These are phyloP conservation scores for Xenotilapia flavipinnis DNA, from an alignment of 2,113 vertebrate genomes.

Conservation along the genomic window DNA sequence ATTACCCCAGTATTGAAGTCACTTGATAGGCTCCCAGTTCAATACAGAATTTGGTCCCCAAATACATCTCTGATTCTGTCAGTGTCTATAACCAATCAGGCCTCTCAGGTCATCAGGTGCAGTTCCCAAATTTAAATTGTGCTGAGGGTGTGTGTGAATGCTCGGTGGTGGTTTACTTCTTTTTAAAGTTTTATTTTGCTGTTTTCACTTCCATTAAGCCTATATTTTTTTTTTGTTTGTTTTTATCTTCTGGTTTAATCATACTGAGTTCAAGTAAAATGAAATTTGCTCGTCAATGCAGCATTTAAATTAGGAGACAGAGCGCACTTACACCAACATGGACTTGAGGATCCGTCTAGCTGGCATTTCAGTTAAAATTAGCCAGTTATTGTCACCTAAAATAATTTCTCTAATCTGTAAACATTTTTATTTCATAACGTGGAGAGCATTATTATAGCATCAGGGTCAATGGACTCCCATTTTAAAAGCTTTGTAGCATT, in stretches of 20 bases:
- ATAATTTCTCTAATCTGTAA: background rate
- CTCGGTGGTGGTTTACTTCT: background rate
- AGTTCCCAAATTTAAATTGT: background rate
- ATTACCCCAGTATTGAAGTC: background rate
- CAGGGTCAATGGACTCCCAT: background rate
- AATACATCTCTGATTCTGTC: background rate
- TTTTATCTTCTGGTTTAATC: background rate
- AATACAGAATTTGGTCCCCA: background rate
- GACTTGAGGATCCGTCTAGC: background rate
- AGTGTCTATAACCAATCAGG: background rate
- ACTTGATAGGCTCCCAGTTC: background rate
- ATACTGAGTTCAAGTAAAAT: background rate
- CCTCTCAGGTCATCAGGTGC: background rate
- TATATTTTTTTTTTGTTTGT: background rate
- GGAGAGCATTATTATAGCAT: background rate
- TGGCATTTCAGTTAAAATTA: background rate
- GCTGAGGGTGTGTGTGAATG: background rate
- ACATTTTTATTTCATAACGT: background rate
- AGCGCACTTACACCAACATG: background rate
- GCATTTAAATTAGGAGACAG: background rate
- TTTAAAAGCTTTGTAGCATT: background rate
- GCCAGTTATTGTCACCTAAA: background rate
- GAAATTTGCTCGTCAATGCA: fast-evolving
- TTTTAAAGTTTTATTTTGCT: background rate
- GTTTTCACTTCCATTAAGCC: background rate